Conservation (phyloP, 2,797 vertebrate species). For the Paratrypauchen microcephalus region DNA sequence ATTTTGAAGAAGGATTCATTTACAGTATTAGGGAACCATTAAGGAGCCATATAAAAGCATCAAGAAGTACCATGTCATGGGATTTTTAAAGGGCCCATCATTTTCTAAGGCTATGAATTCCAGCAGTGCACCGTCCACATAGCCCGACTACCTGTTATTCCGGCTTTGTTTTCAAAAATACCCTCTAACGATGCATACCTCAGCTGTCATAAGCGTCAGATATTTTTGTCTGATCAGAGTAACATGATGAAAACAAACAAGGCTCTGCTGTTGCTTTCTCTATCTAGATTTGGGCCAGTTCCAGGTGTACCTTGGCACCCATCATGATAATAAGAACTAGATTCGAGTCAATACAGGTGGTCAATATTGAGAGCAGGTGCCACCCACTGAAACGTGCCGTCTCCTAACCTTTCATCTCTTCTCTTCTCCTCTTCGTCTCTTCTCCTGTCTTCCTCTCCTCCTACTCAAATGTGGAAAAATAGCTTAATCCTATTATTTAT, state of each 20-base stretch:
- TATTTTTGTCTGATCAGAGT: background rate
- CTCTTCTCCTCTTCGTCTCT: background rate
- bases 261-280: background rate
- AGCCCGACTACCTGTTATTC: background rate
- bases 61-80: no score
- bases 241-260: background rate
- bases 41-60: no score
- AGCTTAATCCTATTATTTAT: constrained; percentile 55
- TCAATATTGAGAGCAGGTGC: constrained; percentile 44
- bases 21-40: no score
- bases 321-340: constrained; percentile 17
- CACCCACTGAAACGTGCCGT: constrained; percentile 43
- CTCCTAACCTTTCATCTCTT: background rate
- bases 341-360: constrained; percentile 34
- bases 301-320: constrained; percentile 44
- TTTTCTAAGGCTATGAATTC: background rate
- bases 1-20: no score
- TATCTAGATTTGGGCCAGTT: background rate
- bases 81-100: no score
- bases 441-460: constrained; percentile 21
- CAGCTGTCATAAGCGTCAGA: background rate
- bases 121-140: background rate
- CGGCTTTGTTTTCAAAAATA: background rate
- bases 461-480: constrained; percentile 61
- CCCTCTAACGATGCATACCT: constrained; percentile 6